phyloP scores from a whole-genome alignment of 2,113 vertebrate species.

The Rhabdomys dilectus region DNA sequence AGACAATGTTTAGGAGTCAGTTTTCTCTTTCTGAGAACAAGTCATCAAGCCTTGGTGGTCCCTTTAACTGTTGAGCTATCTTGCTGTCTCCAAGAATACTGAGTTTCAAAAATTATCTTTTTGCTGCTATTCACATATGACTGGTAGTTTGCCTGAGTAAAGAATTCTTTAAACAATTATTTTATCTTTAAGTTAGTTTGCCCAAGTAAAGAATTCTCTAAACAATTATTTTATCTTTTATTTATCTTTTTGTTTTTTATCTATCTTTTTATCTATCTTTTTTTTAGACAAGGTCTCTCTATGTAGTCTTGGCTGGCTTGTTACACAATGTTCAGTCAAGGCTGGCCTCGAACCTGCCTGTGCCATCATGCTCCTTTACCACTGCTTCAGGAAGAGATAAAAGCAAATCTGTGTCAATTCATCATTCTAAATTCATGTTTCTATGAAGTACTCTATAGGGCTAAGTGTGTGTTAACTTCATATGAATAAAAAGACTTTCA shows the following conservation, averaged over 20 bases:
- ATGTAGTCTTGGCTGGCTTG: background rate
- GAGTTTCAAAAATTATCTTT: background rate
- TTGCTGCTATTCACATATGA: background rate
- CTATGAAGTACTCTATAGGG: background rate
- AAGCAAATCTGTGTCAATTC: background rate
- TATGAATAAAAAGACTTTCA: background rate
- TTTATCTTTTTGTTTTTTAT: background rate
- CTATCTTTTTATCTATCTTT: too few species aligned
- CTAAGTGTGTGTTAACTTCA: slow-evolving; percentile 9
- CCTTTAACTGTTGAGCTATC: background rate
- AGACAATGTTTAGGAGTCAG: too few species aligned
- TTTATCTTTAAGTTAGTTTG: background rate
- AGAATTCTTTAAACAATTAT: background rate
- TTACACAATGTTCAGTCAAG: background rate
- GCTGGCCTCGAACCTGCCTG: background rate
- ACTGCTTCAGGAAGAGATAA: background rate
- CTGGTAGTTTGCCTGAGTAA: background rate
- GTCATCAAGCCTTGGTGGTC: too few species aligned
- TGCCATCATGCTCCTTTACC: background rate
- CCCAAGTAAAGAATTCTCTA: background rate
- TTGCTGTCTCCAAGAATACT: background rate
- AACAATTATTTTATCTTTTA: background rate
- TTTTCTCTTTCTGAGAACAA: too few species aligned
- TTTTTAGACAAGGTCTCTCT: background rate
- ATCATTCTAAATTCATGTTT: slow-evolving; percentile 17